These are phyloP conservation scores for Passer montanus DNA, from an alignment of 2,113 vertebrate genomes.

Conservation along the genomic window DNA sequence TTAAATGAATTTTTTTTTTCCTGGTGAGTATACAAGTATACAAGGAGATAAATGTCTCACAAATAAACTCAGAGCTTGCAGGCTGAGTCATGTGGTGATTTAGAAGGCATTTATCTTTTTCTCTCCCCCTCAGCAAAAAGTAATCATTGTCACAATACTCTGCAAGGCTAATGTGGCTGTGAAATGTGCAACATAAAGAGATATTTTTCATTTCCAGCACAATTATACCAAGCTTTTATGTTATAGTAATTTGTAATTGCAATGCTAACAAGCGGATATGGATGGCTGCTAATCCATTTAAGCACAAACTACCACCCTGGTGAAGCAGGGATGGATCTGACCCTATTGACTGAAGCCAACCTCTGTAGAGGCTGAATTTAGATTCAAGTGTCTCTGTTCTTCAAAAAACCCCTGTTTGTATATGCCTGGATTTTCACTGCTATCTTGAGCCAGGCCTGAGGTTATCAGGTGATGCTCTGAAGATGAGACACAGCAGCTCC, in stretches of 20 bases:
- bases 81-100: conserved; percentile 54
- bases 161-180: conserved; percentile 37
- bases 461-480: background rate
- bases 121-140: conserved; percentile 41
- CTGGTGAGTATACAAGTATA: conserved; percentile 47
- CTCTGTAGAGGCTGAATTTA: background rate
- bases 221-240: conserved; percentile 54
- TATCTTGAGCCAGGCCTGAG: background rate
- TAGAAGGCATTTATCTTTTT: conserved; percentile 70
- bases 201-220: conserved; percentile 48
- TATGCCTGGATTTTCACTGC: background rate
- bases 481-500: background rate
- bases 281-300: conserved; percentile 48
- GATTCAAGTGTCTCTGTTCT: background rate
- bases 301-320: background rate
- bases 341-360: background rate
- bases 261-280: conserved; percentile 46
- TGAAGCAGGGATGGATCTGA: background rate
- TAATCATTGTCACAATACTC: conserved; percentile 51
- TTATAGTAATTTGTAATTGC: conserved; percentile 49
- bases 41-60: conserved; percentile 72
- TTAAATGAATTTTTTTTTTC: conserved; percentile 69
- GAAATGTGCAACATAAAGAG: conserved; percentile 43
- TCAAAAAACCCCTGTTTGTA: background rate
- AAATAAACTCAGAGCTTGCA: conserved; percentile 69